Evolutionary conservation across 2,888 invertebrate genomes (phyloP), one percentile per base, ranked within the genome.

Genomic region (Lycophotia porphyrea): DNA sequence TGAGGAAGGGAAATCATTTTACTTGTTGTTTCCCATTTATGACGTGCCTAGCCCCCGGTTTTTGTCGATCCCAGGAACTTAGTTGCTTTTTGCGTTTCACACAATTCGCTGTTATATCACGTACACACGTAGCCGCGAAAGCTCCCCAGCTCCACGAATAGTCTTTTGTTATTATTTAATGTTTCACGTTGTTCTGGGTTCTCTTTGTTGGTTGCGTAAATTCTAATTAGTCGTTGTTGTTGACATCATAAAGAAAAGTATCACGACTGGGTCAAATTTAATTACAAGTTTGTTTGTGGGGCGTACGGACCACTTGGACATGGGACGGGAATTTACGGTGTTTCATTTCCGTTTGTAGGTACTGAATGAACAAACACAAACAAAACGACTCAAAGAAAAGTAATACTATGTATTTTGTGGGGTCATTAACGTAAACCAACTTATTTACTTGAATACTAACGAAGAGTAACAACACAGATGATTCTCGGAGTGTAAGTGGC

Each of bases 21-120:
- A 84, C 82, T 82, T 81, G 78, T 71, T 86, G 78, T 81, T 86
- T 86, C 78, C 84, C 76, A 85, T 90, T 90, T 90, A 89, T 88
- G 87, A 85, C 82, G 86, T 87, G 86, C 81, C 74, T 82, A 88
- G 88, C 82, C 67, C 80, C 70, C 78, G 79, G 87, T 89, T 88
- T 86, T 82, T 77, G 85, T 78, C 55, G 71, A 76, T 73, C 74
- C 52, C 52, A 42, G 52, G 73, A 76, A 76, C 74, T 76, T 69
- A 5, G 63, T 74, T 64, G 44, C 66, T 69, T 80, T 84, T 74
- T 80, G 70, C 64, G 71, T 82, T 81, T 75, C 66, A 60, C 36
- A 82, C 76, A 74, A 75, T 80, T 77, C 39, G 44, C 34, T 76
- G 76, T 86, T 86, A 84, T 66, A 72, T 80, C 77, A 84, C 68